Evolutionary conservation across 1,140 invertebrate genomes (phyloP).

Genomic region (Daktulosphaira vitifoliae): DNA sequence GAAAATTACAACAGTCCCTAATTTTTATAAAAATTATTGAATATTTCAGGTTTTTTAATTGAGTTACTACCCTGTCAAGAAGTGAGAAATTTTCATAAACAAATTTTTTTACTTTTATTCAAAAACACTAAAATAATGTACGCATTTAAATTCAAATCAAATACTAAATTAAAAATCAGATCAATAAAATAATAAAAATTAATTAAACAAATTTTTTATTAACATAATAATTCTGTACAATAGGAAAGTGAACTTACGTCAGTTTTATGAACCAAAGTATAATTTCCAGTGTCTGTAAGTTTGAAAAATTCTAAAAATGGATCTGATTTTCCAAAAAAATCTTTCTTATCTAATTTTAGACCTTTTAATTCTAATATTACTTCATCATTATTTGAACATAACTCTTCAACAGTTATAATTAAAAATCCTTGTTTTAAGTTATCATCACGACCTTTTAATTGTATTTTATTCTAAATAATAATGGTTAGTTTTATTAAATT

Average conservation of each 20-base stretch:
- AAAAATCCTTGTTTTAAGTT: slow-evolving; percentile 41
- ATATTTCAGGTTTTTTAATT: no score
- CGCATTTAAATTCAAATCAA: no score
- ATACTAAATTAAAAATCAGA: no score
- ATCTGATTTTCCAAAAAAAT: slow-evolving; percentile 51
- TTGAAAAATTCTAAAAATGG: slow-evolving; percentile 51
- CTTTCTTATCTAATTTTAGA: slow-evolving; percentile 45
- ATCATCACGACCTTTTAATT: slow-evolving; percentile 36
- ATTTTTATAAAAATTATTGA: no score
- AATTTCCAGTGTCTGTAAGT: slow-evolving; percentile 45
- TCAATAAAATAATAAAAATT: no score
- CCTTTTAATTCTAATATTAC: slow-evolving; percentile 45
- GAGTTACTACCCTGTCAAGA: no score
- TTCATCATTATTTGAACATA: slow-evolving; percentile 49
- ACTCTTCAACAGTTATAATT: slow-evolving; percentile 49
- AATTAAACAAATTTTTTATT: background rate
- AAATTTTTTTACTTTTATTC: no score
- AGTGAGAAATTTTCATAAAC: no score
- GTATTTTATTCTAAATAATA: slow-evolving; percentile 41
- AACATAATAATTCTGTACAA: no score
- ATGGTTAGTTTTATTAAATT: no score
- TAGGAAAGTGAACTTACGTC: slow-evolving; percentile 40
- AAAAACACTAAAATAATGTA: no score
- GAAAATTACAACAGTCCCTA: no score
- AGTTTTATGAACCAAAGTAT: slow-evolving; percentile 45